phyloP scores from a whole-genome alignment of 2,888 invertebrate species.

The Cheilosia vernalis region DNA sequence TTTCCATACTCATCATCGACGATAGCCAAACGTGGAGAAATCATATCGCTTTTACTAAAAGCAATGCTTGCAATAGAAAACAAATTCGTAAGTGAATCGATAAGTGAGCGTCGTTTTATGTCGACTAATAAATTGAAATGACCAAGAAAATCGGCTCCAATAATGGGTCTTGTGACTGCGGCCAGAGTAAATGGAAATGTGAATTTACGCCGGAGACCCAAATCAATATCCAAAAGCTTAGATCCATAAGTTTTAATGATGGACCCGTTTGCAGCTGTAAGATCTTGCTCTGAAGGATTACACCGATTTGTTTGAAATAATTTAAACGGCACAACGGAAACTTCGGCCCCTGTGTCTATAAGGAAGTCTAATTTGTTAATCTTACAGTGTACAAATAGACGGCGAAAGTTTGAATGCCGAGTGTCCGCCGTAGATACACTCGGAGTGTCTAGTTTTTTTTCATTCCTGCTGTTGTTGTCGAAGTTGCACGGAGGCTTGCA shows the following conservation, averaged over 20 bases:
- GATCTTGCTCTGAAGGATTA: too few species aligned
- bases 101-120: too few species aligned
- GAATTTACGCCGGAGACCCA: conserved; percentile 1
- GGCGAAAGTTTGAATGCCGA: conserved; percentile 10
- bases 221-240: neutral
- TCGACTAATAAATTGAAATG: too few species aligned
- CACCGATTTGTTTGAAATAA: neutral
- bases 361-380: conserved; percentile 11
- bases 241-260: conserved; percentile 4
- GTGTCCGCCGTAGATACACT: conserved; percentile 7
- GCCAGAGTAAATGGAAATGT: too few species aligned
- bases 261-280: neutral
- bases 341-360: conserved; percentile 10
- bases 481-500: too few species aligned
- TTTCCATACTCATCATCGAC: neutral
- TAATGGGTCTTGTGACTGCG: too few species aligned
- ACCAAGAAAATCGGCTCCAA: too few species aligned
- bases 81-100: too few species aligned
- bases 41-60: too few species aligned
- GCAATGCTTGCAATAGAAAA: too few species aligned
- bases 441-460: conserved; percentile 13
- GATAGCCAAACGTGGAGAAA: neutral
- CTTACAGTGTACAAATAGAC: conserved; percentile 9
- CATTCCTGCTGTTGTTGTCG: too few species aligned
- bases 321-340: conserved; percentile 7